A percentile compares a stretch with the other conserved stretches of the same genome.
phyloP scores from a whole-genome alignment of 2,888 invertebrate genomes.

The Drosophila pseudotakahashii region DNA sequence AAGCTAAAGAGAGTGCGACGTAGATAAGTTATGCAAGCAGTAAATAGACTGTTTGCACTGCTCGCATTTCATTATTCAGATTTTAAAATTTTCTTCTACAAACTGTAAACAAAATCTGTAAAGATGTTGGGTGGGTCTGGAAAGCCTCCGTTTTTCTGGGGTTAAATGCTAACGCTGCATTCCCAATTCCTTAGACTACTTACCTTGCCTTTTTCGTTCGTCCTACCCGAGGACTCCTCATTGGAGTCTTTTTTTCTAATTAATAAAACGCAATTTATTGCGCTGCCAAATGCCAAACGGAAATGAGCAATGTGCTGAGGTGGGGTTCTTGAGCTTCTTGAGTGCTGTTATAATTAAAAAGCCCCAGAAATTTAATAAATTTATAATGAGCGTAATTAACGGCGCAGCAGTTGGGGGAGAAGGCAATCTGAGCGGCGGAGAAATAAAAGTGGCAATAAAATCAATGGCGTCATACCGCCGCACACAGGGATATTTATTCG shows the following conservation, averaged over 20 bases:
- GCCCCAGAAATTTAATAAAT: slow-evolving; percentile 71
- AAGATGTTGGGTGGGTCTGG: not conserved
- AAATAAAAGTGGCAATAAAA: slow-evolving; percentile 8
- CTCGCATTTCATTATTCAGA: too few relatives aligned
- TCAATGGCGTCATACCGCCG: slow-evolving; percentile 26
- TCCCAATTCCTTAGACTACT: slow-evolving; percentile 6
- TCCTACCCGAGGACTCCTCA: too few relatives aligned
- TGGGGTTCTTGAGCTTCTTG: not conserved
- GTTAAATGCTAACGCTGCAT: slow-evolving; percentile 26
- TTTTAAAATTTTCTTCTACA: too few relatives aligned
- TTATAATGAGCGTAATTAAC: slow-evolving; percentile 73
- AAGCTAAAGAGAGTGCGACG: too few relatives aligned
- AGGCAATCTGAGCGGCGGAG: not conserved
- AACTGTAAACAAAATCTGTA: too few relatives aligned
- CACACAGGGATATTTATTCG: not conserved
- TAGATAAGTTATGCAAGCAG: too few relatives aligned
- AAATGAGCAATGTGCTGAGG: slow-evolving; percentile 38
- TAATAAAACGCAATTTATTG: slow-evolving; percentile 75
- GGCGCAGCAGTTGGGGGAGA: not conserved
- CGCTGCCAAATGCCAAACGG: slow-evolving; percentile 35
- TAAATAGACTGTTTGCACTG: too few relatives aligned
- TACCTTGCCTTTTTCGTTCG: not conserved
- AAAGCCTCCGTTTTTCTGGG: slow-evolving; percentile 1
- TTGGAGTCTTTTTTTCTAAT: slow-evolving; percentile 54
- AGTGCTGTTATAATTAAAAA: slow-evolving; percentile 63